Base-by-base conservation (phyloP, 1,140 invertebrate species). In the Drosophila bipectinata region DNA sequence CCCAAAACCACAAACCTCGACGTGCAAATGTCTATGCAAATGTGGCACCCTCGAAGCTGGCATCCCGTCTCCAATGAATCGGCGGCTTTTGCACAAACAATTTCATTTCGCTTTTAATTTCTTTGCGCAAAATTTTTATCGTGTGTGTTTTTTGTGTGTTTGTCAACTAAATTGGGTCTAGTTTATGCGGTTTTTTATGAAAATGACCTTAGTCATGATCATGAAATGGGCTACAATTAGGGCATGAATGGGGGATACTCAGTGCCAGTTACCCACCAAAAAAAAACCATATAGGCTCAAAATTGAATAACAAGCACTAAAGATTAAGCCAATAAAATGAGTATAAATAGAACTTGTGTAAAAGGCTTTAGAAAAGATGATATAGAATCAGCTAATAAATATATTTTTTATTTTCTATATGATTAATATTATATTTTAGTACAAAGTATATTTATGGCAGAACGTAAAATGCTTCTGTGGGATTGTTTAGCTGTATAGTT, bases 191-290 rank as follows among this genome's bases (percentile, higher is more conserved):
- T 78, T 89, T 85, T 62, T 87, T 73, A 90, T 90, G 68, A 89
- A 88, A 84, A 73, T 84, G 84, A 88, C 84, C 84, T 89, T 77
- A 80, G 79, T 83, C 83, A 83, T 88, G 83, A 88, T 73, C 83
- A 77, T 88, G 83, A 88, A 83, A 60, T 57, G 73, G 69, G 59
- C 71, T 68, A 47, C 71, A 76, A 55, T 81, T 62, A 44, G 45
- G 49, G 48, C 74, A 66, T 74, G 78, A 72, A 87, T 75, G 54
- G 67, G 72, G 64, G 61, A 55, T 49, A 56, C 55, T 41, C 79
- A 77, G 79, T 68, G 55, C 79, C 74, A 78, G 57, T 75, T 45
- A 62, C 48, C 34, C 32, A n/a, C 5, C 7, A 47, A 39, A 57
- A 37, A 53, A 44, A 41, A 6, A 21, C 21, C 21, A 21, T 21